Base-by-base conservation (phyloP, 1,140 invertebrate species). In the Philotrypesis tridentata region DNA sequence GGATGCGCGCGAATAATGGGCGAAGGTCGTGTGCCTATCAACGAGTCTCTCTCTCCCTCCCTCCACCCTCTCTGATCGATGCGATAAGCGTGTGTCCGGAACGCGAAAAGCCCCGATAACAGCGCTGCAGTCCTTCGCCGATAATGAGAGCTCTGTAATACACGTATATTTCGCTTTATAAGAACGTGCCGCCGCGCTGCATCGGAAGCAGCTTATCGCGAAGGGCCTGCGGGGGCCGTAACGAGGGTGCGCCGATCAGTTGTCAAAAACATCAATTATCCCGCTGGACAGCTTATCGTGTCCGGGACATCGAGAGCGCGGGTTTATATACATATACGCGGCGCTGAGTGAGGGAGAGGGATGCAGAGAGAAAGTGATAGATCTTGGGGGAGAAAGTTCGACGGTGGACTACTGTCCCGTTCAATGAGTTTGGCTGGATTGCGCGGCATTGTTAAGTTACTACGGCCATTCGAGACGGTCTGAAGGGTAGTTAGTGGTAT, bases 21-120 rank as follows among this genome's bases (percentile, higher is more conserved):
- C 73, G 14, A 76, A 61, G 61, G 31, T 76, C 9, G n/a, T n/a
- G 21, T 23, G 7, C 61, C 33, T 31, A 76, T 27, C 31, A 25
- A 25, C 33, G 33, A 40, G 31, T 61, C 9, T 11, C 25, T 11
- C 6, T 63, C 43, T 14, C 43, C 14, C 43, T 8, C 5, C 5
- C n/a, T 5, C 2, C 48, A 21, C 48, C 21, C 9, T 3, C 14
- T 11, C 1, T 63, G 60, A 63, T 76, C 61, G 61, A 76, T 25
- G 60, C n/a, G 60, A 76, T 65, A 65, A 9, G 60, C 31, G 25
- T 23, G 61, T 63, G 73, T 61, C n/a, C 61, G 9, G 61, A 65
- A 9, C 61, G 61, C 61, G 17, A 55, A 48, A 55, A 55, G 17
- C 48, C 48, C 17, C 48, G 48, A 55, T 55, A 55, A 55, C 48